A percentile compares a stretch with the other conserved stretches of the same genome.
phyloP scores from a whole-genome alignment of 1,140 invertebrate species.

The Temnothorax longispinosus region DNA sequence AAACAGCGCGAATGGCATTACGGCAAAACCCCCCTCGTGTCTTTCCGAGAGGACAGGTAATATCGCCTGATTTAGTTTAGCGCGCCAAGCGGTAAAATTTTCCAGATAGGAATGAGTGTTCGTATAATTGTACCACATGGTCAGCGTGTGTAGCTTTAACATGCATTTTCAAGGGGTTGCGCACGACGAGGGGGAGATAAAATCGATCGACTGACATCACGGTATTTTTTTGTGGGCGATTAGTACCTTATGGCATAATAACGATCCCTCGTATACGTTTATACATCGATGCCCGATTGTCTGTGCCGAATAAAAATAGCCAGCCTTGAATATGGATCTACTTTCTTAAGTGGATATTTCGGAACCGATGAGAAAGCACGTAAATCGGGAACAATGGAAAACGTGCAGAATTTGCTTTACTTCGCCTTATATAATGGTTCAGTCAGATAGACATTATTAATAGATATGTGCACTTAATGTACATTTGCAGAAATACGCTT shows the following conservation, averaged over 20 bases:
- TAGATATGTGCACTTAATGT: neutral
- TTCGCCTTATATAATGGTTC: neutral
- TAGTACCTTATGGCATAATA: slow-evolving; percentile 42
- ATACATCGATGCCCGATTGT: slow-evolving; percentile 33
- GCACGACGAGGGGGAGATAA: slow-evolving; percentile 55
- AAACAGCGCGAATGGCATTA: neutral
- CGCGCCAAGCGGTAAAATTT: slow-evolving; percentile 12
- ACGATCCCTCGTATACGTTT: slow-evolving; percentile 12
- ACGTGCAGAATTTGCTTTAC: neutral
- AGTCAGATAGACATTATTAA: neutral
- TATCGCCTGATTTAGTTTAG: slow-evolving; percentile 7
- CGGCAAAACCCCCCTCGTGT: neutral
- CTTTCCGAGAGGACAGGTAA: slow-evolving; percentile 33
- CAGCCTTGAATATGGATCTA: slow-evolving; percentile 48
- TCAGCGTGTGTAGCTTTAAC: slow-evolving; percentile 43
- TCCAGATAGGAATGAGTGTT: slow-evolving; percentile 17
- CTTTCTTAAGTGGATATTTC: slow-evolving; percentile 38
- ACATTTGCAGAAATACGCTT: neutral
- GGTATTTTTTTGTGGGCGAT: slow-evolving; percentile 37
- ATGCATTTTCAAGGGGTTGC: slow-evolving; percentile 45
- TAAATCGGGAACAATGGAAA: neutral
- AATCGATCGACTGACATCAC: slow-evolving; percentile 34
- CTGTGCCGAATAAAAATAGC: slow-evolving; percentile 30
- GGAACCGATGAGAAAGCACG: neutral
- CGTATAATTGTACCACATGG: slow-evolving; percentile 41